These are phyloP conservation scores for Rotaria magnacalcarata DNA, from an alignment of 2,888 invertebrate species.

Conservation along the genomic window DNA sequence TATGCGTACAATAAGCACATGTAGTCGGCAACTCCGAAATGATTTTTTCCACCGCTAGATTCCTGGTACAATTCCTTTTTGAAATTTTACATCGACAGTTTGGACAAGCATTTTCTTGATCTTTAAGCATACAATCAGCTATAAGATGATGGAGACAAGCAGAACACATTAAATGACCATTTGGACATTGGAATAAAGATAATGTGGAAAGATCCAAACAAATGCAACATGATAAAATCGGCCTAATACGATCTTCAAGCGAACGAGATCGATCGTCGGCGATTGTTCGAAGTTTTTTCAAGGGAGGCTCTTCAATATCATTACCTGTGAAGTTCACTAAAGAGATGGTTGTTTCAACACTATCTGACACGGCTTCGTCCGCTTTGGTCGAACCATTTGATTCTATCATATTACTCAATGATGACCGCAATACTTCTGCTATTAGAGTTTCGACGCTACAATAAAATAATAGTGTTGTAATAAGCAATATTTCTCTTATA, in stretches of 20 bases:
- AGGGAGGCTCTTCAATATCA: not conserved
- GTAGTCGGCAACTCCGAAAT: constrained; percentile 84
- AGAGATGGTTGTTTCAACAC: no score
- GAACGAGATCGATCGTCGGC: not conserved
- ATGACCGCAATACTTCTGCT: no score
- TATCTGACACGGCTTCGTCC: no score
- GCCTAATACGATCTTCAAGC: constrained; percentile 81
- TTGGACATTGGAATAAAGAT: constrained; percentile 88
- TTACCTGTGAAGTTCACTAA: no score
- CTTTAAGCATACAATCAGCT: constrained; percentile 84
- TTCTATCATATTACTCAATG: no score
- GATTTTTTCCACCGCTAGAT: constrained; percentile 90
- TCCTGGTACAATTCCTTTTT: constrained; percentile 76
- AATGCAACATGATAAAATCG: constrained; percentile 90
- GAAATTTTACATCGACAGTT: constrained; percentile 90
- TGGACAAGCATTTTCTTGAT: constrained; percentile 79
- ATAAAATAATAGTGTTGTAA: no score
- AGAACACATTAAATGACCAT: constrained; percentile 94
- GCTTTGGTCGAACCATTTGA: no score
- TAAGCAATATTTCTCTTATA: no score
- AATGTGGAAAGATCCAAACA: constrained; percentile 86
- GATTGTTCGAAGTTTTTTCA: not conserved
- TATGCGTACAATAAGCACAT: constrained; percentile 79
- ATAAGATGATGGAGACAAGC: constrained; percentile 89
- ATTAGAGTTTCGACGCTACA: no score